These are phyloP conservation scores for Theristicus caerulescens DNA, from an alignment of 2,113 vertebrate species.

Conservation along the genomic window DNA sequence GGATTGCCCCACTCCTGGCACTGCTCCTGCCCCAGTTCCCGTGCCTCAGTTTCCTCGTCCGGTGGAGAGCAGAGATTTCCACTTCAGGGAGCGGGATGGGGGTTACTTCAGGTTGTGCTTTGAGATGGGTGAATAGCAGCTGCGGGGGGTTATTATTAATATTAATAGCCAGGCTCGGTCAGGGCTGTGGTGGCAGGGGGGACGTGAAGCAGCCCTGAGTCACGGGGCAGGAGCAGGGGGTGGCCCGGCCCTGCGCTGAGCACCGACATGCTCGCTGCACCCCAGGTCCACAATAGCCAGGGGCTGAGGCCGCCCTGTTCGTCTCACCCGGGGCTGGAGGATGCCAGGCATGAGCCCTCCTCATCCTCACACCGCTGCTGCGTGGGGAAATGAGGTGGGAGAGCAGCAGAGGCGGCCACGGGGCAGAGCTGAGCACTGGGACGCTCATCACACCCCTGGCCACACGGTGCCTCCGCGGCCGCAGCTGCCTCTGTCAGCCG, in stretches of 20 bases:
- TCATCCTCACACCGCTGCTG: neutral
- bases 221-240: neutral
- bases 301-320: neutral
- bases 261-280: neutral
- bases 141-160: neutral
- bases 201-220: neutral
- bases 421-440: neutral
- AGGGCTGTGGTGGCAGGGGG: neutral
- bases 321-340: neutral
- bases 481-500: conserved; percentile 56
- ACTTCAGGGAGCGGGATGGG: rapidly evolving
- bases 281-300: neutral
- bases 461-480: neutral
- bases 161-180: neutral
- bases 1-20: neutral
- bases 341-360: rapidly evolving
- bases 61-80: neutral
- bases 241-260: neutral
- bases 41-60: conserved; percentile 29
- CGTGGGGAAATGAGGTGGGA: rapidly evolving
- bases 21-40: neutral
- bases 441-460: neutral
- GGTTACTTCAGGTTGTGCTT: conserved; percentile 30
- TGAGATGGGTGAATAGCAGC: neutral
- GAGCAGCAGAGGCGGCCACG: rapidly evolving